These are phyloP conservation scores for Ibycter americanus DNA, from an alignment of 2,797 vertebrate species.

Conservation along the genomic window DNA sequence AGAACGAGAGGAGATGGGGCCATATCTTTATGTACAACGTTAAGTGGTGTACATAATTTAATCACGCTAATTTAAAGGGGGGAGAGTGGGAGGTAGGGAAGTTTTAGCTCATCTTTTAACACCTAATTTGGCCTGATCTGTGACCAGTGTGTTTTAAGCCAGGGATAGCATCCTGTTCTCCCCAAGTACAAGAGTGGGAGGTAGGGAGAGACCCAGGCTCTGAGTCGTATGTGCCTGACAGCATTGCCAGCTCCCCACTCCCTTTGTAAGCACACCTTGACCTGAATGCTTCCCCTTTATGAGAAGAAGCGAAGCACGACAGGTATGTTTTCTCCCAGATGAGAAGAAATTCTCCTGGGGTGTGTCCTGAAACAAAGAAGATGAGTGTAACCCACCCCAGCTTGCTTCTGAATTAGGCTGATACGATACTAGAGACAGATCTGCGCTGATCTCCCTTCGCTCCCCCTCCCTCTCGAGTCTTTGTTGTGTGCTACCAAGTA, in stretches of 20 bases:
- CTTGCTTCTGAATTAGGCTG: constrained; percentile 31
- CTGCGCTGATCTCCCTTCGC: not conserved
- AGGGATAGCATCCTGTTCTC: not conserved
- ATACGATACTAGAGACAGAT: not conserved
- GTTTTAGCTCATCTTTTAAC: constrained; percentile 55
- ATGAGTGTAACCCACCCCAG: not conserved
- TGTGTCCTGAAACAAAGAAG: constrained; percentile 57
- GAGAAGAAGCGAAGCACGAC: constrained; percentile 33
- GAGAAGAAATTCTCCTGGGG: constrained; percentile 44
- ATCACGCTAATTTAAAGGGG: constrained; percentile 31
- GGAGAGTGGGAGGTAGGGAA: not conserved
- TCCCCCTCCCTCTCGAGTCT: constrained; percentile 44
- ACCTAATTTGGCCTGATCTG: constrained; percentile 46
- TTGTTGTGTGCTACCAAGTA: constrained; percentile 66
- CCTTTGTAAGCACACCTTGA: constrained; percentile 40
- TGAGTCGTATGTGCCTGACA: not conserved
- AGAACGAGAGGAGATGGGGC: not conserved
- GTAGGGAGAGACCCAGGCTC: not conserved
- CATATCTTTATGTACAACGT: constrained; percentile 9
- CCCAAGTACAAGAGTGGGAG: not conserved
- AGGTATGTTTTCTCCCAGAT: constrained; percentile 44
- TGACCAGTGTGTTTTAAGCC: constrained; percentile 15
- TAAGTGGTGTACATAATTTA: constrained; percentile 42
- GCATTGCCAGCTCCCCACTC: not conserved
- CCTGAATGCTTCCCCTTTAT: constrained; percentile 43